Base-by-base conservation (phyloP, 2,888 invertebrate species). In the Drosophila anomelani region DNA sequence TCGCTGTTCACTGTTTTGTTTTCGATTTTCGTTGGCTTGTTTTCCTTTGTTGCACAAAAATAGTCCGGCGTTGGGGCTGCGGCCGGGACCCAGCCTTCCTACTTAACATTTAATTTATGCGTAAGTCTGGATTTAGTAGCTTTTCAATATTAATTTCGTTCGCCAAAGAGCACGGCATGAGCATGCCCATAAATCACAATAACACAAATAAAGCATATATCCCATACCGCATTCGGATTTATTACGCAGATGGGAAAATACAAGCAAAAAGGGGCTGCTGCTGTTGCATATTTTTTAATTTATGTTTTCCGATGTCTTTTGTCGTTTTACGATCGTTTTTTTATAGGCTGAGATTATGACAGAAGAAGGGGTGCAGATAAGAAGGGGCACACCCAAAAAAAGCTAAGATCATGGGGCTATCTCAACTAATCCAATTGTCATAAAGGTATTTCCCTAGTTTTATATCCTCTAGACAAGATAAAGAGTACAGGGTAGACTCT, bases 101-200 rank as follows among this genome's bases (percentile, higher is more conserved):
- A 85, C 81, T 88, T 85, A 81, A 66, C 59, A 75, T 83, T 88
- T 80, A 85, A 85, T 85, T 85, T 85, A 85, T 85, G 85, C 88
- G 74, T 79, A 85, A 88, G 80, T 85, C 88, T 74, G 85, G 81
- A 83, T 77, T 85, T 83, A 83, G 80, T 84, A 75, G 86, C 81
- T 81, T 87, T 85, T 81, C 81, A 88, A 88, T 88, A 85, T 85
- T 88, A 88, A 85, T 85, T 88, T 80, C 74, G 63, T 74, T 76
- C 82, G 79, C 67, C 63, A 62, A 64, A 70, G 47, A 69, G 70
- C 74, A 54, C 26, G 58, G 63, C 72, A 36, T 58, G 57, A 54
- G 57, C 61, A 60, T 29, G 68, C 62, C 58, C 82, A 84, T 84
- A 88, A 84, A 84, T 84, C 89, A 88, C 68, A 69, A 79, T 71